phyloP scores from a whole-genome alignment of 2,888 invertebrate genomes.

The Tipula helvola region DNA sequence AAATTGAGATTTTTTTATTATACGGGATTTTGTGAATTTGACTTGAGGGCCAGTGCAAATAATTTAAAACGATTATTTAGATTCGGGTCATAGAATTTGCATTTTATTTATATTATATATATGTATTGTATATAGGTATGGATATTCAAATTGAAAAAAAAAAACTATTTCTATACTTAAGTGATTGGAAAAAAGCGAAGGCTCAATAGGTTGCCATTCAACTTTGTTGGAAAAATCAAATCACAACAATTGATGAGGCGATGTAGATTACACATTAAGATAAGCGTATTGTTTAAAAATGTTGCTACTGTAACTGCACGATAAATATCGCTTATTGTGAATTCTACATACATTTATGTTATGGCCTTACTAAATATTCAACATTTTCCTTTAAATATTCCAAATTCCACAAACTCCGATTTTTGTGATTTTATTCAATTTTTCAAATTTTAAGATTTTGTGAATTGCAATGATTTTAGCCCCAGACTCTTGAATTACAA shows the following conservation, averaged over 20 bases:
- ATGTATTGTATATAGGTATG: not conserved
- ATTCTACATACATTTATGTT: no score
- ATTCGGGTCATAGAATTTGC: not conserved
- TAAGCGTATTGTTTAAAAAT: not conserved
- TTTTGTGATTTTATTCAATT: no score
- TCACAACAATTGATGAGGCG: not conserved
- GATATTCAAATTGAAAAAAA: not conserved
- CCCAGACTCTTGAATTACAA: no score
- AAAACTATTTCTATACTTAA: not conserved
- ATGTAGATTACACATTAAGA: not conserved
- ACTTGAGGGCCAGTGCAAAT: not conserved
- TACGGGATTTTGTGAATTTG: not conserved
- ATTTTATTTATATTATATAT: not conserved
- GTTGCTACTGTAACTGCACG: not conserved
- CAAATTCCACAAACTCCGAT: no score
- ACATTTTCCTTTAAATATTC: no score
- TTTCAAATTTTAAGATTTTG: no score
- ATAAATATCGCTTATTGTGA: not conserved
- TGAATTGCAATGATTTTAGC: no score
- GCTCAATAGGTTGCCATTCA: not conserved
- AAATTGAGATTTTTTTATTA: not conserved
- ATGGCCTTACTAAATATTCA: no score
- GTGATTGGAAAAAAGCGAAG: not conserved
- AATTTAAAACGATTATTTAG: conserved; percentile 4
- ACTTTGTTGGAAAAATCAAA: not conserved